These are phyloP conservation scores for Schizotus pectinicornis DNA, from an alignment of 2,888 invertebrate species.

Conservation along the genomic window DNA sequence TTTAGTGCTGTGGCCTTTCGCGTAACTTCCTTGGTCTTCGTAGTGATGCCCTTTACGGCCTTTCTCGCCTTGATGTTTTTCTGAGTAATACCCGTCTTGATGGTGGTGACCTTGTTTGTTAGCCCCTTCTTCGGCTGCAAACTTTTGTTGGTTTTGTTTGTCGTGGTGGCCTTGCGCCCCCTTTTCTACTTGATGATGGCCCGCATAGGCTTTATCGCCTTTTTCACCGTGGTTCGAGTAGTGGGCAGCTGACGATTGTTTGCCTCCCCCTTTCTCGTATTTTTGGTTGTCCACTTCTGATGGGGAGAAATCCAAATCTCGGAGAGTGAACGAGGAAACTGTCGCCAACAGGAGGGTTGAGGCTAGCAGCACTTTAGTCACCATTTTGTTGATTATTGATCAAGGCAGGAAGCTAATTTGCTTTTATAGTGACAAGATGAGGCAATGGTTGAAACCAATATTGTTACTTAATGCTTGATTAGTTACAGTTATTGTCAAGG, in stretches of 20 bases:
- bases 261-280: neutral
- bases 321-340: conserved; percentile 1
- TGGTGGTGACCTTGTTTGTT: conserved; percentile 71
- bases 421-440: conserved; percentile 12
- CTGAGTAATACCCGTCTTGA: conserved; percentile 68
- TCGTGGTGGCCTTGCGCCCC: conserved; percentile 77
- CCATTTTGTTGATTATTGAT: conserved; percentile 12
- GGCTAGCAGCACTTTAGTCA: neutral
- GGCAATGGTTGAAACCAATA: conserved; percentile 11
- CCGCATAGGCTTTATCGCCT: conserved; percentile 72
- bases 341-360: neutral
- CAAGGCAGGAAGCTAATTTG: neutral
- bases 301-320: neutral
- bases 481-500: conserved; percentile 11
- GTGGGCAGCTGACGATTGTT: conserved; percentile 3
- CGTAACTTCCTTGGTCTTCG: conserved; percentile 73
- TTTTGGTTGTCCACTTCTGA: neutral
- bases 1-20: conserved; percentile 81
- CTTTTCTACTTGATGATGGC: conserved; percentile 69
- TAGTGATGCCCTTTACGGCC: conserved; percentile 64
- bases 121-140: conserved; percentile 68
- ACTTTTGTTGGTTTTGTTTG: conserved; percentile 69
- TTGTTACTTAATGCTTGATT: conserved; percentile 10
- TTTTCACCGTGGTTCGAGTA: conserved; percentile 58
- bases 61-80: conserved; percentile 70